Base-by-base conservation (phyloP, 2,888 invertebrate species). In the Tromatobia lineatoria region DNA sequence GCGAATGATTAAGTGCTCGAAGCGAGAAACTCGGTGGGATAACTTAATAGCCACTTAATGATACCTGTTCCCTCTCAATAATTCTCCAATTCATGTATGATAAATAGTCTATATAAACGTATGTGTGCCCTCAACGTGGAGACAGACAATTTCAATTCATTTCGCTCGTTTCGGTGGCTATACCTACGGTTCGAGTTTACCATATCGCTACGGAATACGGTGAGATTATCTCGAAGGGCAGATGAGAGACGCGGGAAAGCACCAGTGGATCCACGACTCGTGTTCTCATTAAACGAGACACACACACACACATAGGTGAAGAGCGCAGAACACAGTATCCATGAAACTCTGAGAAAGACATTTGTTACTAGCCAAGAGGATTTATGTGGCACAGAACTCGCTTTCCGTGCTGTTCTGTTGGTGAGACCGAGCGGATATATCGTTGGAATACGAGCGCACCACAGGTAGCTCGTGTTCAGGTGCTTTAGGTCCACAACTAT, bases 301-400 rank as follows among this genome's bases (percentile, higher is more conserved):
- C 80, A 76, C 25, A 25, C 71, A 38, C 25, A 79, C 71, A 71
- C 76, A 80, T 18, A 67, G 45, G 66, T 71, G 50, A 66, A 57
- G 67, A 38, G 25, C 64, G 64, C 67, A 18, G 83, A 75, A 80
- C 83, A 76, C 85, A 71, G 85, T 66, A 82, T 82, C 80, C 84
- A 85, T 85, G 82, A 78, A 80, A 83, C 86, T 82, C 84, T 80
- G 83, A 83, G 83, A 69, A 86, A 86, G 83, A 86, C 87, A 87
- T 90, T 88, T 88, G 87, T 89, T 85, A 85, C 84, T 77, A 83
- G 80, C 70, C 86, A 67, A 78, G 77, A 82, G 74, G 85, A 90
- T 90, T 89, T 89, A 90, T 89, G 87, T 83, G 86, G 83, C 80
- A 59, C 66, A 50, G 88, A 90, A 88, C 88, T 89, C 87, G 88